Evolutionary conservation across 2,797 vertebrate species (phyloP), one percentile per base, ranked within the genome.

Genomic region (Melanogrammus aeglefinus): DNA sequence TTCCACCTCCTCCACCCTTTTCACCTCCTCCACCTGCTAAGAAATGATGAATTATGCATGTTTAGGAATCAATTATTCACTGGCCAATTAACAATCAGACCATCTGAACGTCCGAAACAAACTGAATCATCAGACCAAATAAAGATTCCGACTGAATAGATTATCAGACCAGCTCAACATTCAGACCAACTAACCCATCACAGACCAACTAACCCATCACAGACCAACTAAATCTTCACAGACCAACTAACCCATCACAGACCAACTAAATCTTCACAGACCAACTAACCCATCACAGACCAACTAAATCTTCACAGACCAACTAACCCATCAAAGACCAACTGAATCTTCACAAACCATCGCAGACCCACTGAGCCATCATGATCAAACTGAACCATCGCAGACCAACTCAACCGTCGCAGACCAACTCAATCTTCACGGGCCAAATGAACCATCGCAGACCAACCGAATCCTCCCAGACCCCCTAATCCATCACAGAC

Each of bases 1-100:
- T 84, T 77, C 86, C 82, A 86, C 87, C 85, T 92, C 92, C 77
- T 87, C 88, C 80, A 9, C 82, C 87, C 86, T 86, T 14, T 77
- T 88, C 84, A 89, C 89, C 91, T 92, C 88, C 82, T 35, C 29
- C 70, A 72, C 70, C 29, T 35, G 70, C 70, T 69, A 27, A 69
- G n/a, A 24, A 69, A 69, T 69, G n/a, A 69, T 69, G 9, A 69
- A 69, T 69, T 24, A 69, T 69, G 63, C 63, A 69, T 69, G 63
- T 69, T 69, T 69, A 69, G 63, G 63, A 69, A 69, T 69, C 8
- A 69, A 69, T 69, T n/a, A 69, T 6, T 69, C 6, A 69, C 57
- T 2, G n/a, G 12, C 63, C n/a, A 69, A 63, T 16, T 63, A 63
- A 63, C 21, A 63, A 21, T 63, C 63, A 69, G 24, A 69, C 57